A percentile compares a stretch with the other conserved stretches of the same genome.
phyloP scores from a whole-genome alignment of 2,888 invertebrate genomes.

The Drosophila mercatorum region DNA sequence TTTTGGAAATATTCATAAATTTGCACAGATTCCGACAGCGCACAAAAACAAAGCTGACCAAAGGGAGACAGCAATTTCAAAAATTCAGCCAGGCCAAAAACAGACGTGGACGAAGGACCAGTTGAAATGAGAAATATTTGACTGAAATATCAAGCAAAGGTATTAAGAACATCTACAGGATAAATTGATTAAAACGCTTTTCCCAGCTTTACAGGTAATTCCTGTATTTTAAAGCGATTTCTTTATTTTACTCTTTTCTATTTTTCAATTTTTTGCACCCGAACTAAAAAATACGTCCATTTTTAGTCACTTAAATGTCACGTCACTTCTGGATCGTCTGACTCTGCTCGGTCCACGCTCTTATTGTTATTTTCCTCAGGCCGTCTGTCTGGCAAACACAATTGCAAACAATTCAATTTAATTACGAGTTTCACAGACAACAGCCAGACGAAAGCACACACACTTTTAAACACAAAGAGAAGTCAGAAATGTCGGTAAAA shows the following conservation, averaged over 20 bases:
- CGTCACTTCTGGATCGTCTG: conserved; percentile 1
- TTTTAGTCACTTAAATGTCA: conserved; percentile 14
- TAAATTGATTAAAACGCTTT: neutral
- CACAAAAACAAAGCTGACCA: neutral
- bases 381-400: conserved; percentile 54
- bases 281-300: neutral
- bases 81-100: neutral
- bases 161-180: neutral
- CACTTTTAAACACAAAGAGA: conserved; percentile 11
- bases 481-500: conserved; percentile 12
- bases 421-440: conserved; percentile 63
- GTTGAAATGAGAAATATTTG: neutral
- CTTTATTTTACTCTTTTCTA: neutral
- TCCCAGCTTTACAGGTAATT: neutral
- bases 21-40: neutral
- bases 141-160: neutral
- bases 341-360: conserved; percentile 1
- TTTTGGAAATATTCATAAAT: conserved; percentile 20
- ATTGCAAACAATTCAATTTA: conserved; percentile 76
- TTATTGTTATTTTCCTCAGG: conserved; percentile 40
- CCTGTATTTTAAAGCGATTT: neutral
- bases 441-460: conserved; percentile 3
- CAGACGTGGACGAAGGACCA: too few relatives aligned
- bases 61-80: neutral
- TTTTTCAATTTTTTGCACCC: neutral